A percentile compares a stretch with the other conserved stretches of the same genome.
Conservation (phyloP, 53 echinoderm and acorn worm genomes). For the Holothuria scabra region DNA sequence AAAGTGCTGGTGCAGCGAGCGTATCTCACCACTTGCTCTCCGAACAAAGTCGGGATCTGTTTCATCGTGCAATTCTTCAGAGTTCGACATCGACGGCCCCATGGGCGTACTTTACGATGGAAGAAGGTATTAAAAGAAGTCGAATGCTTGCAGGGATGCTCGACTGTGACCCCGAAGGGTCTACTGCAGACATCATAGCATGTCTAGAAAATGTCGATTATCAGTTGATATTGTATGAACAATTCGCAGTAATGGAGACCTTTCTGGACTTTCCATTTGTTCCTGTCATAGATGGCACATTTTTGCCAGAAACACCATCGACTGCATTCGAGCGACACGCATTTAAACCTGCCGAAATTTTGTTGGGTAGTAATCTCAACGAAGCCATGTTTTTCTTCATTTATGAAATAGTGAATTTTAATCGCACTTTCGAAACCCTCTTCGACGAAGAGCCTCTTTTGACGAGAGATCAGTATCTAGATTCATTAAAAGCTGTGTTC, state of each 20-base stretch:
- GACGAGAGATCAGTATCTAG: slow-evolving; percentile 58
- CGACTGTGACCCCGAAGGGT: slow-evolving; percentile 56
- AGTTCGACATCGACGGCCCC: slow-evolving; percentile 77
- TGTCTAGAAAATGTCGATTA: slow-evolving; percentile 63
- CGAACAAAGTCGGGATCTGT: slow-evolving; percentile 69
- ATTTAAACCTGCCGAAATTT: slow-evolving; percentile 76
- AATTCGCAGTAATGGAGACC: slow-evolving; percentile 53
- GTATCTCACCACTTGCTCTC: slow-evolving; percentile 85
- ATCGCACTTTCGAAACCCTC: slow-evolving; percentile 50
- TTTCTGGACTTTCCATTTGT: slow-evolving; percentile 76
- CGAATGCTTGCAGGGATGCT: slow-evolving; percentile 57
- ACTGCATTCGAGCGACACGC: slow-evolving; percentile 70
- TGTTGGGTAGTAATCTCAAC: slow-evolving; percentile 87
- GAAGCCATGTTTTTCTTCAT: slow-evolving; percentile 88
- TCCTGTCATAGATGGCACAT: slow-evolving; percentile 87
- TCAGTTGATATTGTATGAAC: slow-evolving; percentile 47
- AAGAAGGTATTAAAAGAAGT: slow-evolving; percentile 73
- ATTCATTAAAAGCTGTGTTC: slow-evolving; percentile 68
- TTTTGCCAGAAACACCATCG: slow-evolving; percentile 77
- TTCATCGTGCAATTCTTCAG: slow-evolving; percentile 81
- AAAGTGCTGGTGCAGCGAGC: slow-evolving; percentile 93
- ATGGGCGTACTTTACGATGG: slow-evolving; percentile 79
- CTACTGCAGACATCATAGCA: slow-evolving; percentile 59
- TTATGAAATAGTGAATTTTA: slow-evolving; percentile 69
- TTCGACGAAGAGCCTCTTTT: slow-evolving; percentile 15